Conservation (phyloP, 2,888 invertebrate genomes). For the Brenthis daphne region DNA sequence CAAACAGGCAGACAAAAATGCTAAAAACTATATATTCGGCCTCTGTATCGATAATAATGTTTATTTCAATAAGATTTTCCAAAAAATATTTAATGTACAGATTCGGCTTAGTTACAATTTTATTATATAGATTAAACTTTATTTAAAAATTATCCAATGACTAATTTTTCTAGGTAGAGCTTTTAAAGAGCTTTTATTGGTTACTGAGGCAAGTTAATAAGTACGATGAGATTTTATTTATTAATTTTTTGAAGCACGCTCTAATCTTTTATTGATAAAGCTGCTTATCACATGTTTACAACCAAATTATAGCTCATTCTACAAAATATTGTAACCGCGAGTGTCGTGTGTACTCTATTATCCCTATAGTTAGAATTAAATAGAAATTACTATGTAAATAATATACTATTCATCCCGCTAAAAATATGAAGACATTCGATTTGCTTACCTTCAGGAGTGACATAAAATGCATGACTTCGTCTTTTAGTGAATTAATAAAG, state of each 20-base stretch:
- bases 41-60: no score
- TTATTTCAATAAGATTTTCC: no score
- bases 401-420: neutral
- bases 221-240: constrained; percentile 25
- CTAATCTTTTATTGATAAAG: constrained; percentile 35
- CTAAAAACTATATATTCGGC: no score
- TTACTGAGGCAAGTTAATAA: constrained; percentile 15
- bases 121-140: no score
- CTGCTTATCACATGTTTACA: constrained; percentile 34
- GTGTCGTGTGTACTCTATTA: constrained; percentile 8
- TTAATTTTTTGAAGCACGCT: constrained; percentile 32
- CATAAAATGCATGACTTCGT: constrained; percentile 2
- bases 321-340: constrained; percentile 21
- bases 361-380: no score
- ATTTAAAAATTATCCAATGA: no score
- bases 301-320: constrained; percentile 23
- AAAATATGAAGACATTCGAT: neutral
- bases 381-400: neutral
- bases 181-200: neutral
- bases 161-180: no score
- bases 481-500: constrained; percentile 6
- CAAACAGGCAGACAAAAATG: no score
- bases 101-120: no score
- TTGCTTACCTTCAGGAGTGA: constrained; percentile 3
- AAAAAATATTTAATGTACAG: no score